Percentiles rank a stretch among this genome's conserved stretches.
phyloP scores from a whole-genome alignment of 2,113 vertebrate species.

The Tragelaphus buxtoni region DNA sequence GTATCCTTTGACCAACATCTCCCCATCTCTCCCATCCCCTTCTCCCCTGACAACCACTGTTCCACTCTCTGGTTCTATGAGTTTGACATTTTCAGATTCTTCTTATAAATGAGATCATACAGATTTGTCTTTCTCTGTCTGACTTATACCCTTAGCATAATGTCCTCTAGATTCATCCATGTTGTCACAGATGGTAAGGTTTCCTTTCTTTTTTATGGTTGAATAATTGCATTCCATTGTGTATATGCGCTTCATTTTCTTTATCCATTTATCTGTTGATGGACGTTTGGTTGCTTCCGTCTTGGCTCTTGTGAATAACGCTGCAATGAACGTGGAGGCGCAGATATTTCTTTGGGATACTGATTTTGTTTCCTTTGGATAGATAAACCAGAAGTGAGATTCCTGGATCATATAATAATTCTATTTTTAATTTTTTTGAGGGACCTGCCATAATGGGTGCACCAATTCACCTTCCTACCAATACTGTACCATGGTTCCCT shows the following conservation, averaged over 20 bases:
- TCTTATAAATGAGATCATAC: background rate
- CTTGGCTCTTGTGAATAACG: background rate
- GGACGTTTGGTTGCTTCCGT: background rate
- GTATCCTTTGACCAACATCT: background rate
- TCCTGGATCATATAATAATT: background rate
- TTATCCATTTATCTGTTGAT: background rate
- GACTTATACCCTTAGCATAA: background rate
- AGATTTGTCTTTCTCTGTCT: background rate
- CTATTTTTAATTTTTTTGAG: background rate
- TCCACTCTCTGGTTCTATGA: background rate
- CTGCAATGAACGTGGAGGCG: background rate
- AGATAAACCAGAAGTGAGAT: background rate
- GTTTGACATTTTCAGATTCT: background rate
- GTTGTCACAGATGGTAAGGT: background rate
- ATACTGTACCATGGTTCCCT: background rate
- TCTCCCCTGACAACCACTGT: background rate
- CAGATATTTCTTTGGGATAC: background rate
- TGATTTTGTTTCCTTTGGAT: background rate
- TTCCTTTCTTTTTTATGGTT: background rate
- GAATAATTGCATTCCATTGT: background rate
- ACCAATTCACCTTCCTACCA: background rate
- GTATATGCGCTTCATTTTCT: background rate
- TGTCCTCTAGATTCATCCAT: background rate
- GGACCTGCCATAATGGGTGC: background rate
- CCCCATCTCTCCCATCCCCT: background rate